phyloP scores from a whole-genome alignment of 2,113 vertebrate genomes.

The Seriola quinqueradiata region DNA sequence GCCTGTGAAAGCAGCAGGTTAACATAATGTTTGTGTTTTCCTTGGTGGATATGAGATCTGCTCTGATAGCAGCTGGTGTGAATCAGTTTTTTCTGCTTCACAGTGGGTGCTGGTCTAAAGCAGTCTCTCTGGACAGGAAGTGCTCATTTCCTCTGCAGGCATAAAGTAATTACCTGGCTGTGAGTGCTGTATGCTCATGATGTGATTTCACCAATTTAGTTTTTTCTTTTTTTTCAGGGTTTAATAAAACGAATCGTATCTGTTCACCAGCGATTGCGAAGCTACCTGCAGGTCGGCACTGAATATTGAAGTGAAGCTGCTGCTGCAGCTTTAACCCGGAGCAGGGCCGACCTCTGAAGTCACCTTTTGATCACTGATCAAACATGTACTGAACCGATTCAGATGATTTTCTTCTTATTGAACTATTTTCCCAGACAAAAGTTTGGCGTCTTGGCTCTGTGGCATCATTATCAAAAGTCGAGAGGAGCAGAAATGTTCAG shows the following conservation, averaged over 20 bases:
- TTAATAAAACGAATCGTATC: not conserved
- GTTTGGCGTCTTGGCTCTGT: not conserved
- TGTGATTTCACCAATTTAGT: not conserved
- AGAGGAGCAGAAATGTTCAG: not conserved
- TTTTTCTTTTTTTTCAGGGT: not conserved
- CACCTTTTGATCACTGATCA: not conserved
- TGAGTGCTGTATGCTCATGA: not conserved
- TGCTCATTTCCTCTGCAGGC: constrained; percentile 24
- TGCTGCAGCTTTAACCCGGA: not conserved
- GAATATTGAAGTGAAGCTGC: no score
- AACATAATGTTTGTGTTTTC: constrained; percentile 1
- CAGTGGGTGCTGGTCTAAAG: not conserved
- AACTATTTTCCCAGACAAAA: not conserved
- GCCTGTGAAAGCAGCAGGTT: not conserved
- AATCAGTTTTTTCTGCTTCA: not conserved
- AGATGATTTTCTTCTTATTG: not conserved
- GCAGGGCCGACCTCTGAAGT: not conserved
- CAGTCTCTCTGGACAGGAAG: constrained; percentile 21
- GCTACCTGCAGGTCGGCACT: not conserved
- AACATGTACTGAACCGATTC: not conserved
- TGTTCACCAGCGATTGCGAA: no score
- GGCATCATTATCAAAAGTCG: no score
- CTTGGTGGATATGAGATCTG: not conserved
- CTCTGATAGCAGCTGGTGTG: not conserved
- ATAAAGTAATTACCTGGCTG: constrained; percentile 22